phyloP scores from a whole-genome alignment of 2,888 invertebrate species.

The Heliconius cydno region DNA sequence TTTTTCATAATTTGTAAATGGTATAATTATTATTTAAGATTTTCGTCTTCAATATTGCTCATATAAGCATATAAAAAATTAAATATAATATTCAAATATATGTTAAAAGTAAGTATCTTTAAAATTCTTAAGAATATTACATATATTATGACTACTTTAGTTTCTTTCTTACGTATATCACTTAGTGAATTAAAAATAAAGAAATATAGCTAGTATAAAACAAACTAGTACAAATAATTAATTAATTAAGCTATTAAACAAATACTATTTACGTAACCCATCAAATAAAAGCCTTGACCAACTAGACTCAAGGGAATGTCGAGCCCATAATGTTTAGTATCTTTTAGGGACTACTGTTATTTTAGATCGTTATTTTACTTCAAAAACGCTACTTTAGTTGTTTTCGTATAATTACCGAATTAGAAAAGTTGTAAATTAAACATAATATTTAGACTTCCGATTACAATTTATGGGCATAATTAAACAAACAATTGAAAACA shows the following conservation, averaged over 20 bases:
- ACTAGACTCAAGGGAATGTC: constrained; percentile 15
- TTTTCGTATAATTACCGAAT: background rate
- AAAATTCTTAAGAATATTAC: background rate
- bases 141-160: background rate
- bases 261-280: constrained; percentile 11
- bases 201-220: background rate
- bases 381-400: background rate
- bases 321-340: background rate
- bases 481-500: background rate
- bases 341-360: background rate
- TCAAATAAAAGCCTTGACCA: constrained; percentile 11
- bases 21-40: background rate
- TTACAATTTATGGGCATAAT: too few species aligned
- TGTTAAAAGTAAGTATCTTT: background rate
- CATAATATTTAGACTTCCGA: background rate
- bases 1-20: background rate
- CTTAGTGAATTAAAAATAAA: background rate
- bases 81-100: background rate
- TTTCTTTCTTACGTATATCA: background rate
- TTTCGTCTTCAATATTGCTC: background rate
- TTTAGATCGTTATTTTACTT: background rate
- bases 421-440: too few species aligned
- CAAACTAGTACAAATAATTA: background rate
- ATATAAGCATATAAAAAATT: background rate
- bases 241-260: background rate